These are phyloP conservation scores for Brachionus rubens DNA, from an alignment of 1,140 invertebrate genomes.

Conservation along the genomic window DNA sequence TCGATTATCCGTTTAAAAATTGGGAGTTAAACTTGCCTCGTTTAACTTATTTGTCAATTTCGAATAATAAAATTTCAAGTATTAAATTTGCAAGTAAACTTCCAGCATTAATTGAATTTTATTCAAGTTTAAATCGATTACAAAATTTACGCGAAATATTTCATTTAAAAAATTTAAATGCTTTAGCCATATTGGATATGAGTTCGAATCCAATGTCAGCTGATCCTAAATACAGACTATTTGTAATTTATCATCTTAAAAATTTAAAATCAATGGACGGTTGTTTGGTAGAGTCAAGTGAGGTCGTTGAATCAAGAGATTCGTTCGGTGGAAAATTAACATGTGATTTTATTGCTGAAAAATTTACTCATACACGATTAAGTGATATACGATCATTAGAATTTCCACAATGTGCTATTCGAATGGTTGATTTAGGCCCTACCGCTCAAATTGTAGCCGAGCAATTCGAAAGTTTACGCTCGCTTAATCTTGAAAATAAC, in stretches of 20 bases:
- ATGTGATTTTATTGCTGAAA: slow-evolving; percentile 58
- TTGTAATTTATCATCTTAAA: slow-evolving; percentile 59
- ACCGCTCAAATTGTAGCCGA: slow-evolving; percentile 51
- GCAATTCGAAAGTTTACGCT: slow-evolving; percentile 16
- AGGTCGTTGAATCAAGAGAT: slow-evolving; percentile 56
- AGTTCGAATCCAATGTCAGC: slow-evolving; percentile 56
- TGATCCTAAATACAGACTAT: slow-evolving; percentile 57
- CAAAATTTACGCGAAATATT: slow-evolving; percentile 57
- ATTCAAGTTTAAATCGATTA: slow-evolving; percentile 58
- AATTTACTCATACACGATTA: slow-evolving; percentile 53
- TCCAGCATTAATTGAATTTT: slow-evolving; percentile 54
- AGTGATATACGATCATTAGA: slow-evolving; percentile 56
- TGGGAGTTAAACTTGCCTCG: slow-evolving; percentile 47
- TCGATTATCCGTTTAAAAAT: slow-evolving; percentile 1
- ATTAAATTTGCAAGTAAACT: slow-evolving; percentile 48
- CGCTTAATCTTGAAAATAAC: slow-evolving; percentile 59
- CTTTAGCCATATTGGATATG: slow-evolving; percentile 58
- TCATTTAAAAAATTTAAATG: slow-evolving; percentile 56
- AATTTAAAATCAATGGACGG: slow-evolving; percentile 58
- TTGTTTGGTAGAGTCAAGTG: slow-evolving; percentile 55
- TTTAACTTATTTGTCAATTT: slow-evolving; percentile 55
- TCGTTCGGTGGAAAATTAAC: slow-evolving; percentile 59
- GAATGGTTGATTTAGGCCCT: slow-evolving; percentile 56
- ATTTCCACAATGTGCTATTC: slow-evolving; percentile 54
- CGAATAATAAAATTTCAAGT: slow-evolving; percentile 51